Evolutionary conservation across 2,888 invertebrate species (phyloP).

Genomic region (Ferrisia virgata): DNA sequence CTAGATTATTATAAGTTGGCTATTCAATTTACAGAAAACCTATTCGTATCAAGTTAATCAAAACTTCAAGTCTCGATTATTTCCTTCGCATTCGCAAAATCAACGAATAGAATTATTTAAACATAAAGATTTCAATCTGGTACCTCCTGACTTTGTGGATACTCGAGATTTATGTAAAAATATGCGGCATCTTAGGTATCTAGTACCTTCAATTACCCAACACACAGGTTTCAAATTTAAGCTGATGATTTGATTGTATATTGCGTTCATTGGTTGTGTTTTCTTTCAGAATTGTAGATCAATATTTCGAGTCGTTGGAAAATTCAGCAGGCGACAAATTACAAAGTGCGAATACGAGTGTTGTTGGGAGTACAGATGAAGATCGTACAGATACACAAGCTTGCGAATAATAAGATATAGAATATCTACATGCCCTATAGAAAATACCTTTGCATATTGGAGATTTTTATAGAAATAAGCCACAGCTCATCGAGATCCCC

Average conservation of each 20-base stretch:
- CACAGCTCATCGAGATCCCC: too few species aligned
- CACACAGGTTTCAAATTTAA: background rate
- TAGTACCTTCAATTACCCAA: background rate
- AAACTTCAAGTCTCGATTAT: background rate
- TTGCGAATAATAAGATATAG: too few species aligned
- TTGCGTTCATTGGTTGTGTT: background rate
- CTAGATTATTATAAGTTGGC: background rate
- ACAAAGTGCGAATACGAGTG: too few species aligned
- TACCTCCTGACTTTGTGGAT: background rate
- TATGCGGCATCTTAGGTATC: constrained; percentile 12
- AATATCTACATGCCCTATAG: too few species aligned
- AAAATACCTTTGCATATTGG: too few species aligned
- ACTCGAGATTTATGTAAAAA: background rate
- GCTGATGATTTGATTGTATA: background rate
- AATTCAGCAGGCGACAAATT: background rate
- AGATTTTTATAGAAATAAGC: too few species aligned
- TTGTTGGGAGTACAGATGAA: too few species aligned
- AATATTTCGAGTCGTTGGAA: background rate
- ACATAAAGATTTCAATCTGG: background rate
- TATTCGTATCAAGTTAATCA: background rate
- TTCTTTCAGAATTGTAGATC: background rate
- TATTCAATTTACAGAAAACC: constrained; percentile 1
- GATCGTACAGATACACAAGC: too few species aligned
- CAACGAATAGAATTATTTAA: background rate
- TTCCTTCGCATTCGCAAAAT: background rate